Evolutionary conservation across 2,113 vertebrate species (phyloP).

Genomic region (human): DNA sequence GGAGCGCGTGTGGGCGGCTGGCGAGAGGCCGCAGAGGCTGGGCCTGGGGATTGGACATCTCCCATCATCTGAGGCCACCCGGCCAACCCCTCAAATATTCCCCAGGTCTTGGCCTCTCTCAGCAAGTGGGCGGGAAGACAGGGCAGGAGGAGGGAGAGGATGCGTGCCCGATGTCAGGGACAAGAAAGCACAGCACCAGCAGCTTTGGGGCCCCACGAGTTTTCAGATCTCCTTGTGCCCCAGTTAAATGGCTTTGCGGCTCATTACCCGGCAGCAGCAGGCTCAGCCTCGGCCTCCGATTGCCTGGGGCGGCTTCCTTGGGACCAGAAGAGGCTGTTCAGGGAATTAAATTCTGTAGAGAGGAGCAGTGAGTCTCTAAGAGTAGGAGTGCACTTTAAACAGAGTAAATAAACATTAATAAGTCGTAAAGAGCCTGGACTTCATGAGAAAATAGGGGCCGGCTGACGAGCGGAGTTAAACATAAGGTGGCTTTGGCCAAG

Average conservation of each 20-base stretch:
- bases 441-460: not conserved
- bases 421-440: not conserved
- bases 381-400: conserved; percentile 22
- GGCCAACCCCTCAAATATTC: not conserved
- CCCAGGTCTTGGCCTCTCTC: not conserved
- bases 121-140: not conserved
- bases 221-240: rapidly evolving
- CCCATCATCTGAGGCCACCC: not conserved
- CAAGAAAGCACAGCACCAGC: rapidly evolving
- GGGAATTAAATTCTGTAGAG: not conserved
- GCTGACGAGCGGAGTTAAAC: conserved; percentile 70
- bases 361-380: not conserved
- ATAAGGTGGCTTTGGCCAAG: conserved; percentile 12
- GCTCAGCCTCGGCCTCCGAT: not conserved
- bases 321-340: not conserved
- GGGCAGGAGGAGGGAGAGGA: not conserved
- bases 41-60: not conserved
- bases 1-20: not conserved
- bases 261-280: not conserved
- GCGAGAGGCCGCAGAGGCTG: no score
- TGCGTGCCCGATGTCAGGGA: not conserved
- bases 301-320: not conserved
- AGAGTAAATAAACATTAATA: conserved; percentile 75
- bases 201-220: rapidly evolving
- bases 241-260: rapidly evolving